Base-by-base conservation (phyloP, 2,888 invertebrate species). In the Scelioninae gen. 1 region DNA sequence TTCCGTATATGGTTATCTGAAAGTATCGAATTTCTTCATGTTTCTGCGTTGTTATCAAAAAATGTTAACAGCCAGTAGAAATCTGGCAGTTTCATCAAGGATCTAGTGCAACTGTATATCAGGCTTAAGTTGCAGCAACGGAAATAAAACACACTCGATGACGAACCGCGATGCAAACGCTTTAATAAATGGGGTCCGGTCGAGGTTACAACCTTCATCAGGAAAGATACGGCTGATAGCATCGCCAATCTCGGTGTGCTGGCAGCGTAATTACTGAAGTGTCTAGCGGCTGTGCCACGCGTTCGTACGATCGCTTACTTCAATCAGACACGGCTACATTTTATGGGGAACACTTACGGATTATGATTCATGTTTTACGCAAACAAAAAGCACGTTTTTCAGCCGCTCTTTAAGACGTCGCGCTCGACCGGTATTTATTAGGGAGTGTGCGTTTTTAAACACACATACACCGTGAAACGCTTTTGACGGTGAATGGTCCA, bases 151-250 rank as follows among this genome's bases (percentile, higher is more conserved):
- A 32, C 47, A 72, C 62, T 78, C 72, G 77, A 80, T 76, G 76
- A 82, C 72, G 71, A 68, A 69, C 77, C 49, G 68, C 63, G 63
- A 69, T 78, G 79, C 75, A 69, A 75, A 53, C 53, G 74, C 58
- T 83, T 90, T 89, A 90, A 90, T 90, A 90, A 90, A 90, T 88
- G 90, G 88, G 87, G 87, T 87, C 87, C 85, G 77, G 86, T 82
- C 86, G 78, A 71, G 90, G 89, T 90, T 89, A 87, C 88, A 90
- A 89, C 90, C 90, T 90, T 90, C 90, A 90, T 90, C 90, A 90
- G 85, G 85, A 87, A 82, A 87, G 88, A 89, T 89, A 88, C 88
- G 88, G 84, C 86, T 86, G 90, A 90, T 90, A 89, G 86, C 87
- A 90, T 89, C 88, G 86, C 85, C 88, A 89, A 90, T 90, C 89